These are phyloP conservation scores for Drosophila pandora DNA, from an alignment of 1,140 invertebrate genomes.

Conservation along the genomic window DNA sequence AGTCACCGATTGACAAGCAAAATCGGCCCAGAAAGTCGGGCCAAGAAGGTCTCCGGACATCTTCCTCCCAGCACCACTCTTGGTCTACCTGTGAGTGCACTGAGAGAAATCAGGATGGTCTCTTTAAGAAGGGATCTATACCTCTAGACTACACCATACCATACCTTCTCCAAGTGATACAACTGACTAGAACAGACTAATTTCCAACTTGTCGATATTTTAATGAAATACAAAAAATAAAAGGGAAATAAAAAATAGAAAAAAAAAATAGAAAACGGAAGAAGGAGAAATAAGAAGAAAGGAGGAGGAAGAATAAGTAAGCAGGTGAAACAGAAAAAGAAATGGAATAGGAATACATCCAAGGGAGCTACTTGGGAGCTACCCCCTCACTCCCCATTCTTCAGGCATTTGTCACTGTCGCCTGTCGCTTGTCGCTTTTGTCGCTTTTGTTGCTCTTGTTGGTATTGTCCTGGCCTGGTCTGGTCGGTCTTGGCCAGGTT, in stretches of 20 bases:
- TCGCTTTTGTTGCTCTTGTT: slow-evolving; percentile 12
- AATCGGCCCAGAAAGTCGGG: slow-evolving; percentile 34
- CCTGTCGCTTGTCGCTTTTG: slow-evolving; percentile 7
- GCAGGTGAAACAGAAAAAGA: neutral
- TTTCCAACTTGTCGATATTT: slow-evolving; percentile 71
- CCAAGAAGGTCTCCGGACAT: slow-evolving; percentile 31
- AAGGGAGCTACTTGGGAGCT: no score
- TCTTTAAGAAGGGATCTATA: no score
- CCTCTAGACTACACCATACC: neutral
- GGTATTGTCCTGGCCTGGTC: neutral
- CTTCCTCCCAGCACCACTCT: neutral
- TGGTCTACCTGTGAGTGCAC: slow-evolving; percentile 25
- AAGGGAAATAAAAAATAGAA: neutral
- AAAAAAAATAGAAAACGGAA: neutral
- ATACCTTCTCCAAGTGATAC: neutral
- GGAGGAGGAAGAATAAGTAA: neutral
- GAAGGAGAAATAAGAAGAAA: no score
- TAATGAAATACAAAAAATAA: slow-evolving; percentile 53
- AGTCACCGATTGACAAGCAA: slow-evolving; percentile 79
- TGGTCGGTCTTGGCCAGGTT: slow-evolving; percentile 34
- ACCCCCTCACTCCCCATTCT: slow-evolving; percentile 28
- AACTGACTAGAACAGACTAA: slow-evolving; percentile 27
- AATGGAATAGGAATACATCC: slow-evolving; percentile 1
- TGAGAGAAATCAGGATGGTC: neutral
- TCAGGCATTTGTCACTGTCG: slow-evolving; percentile 55